phyloP scores from a whole-genome alignment of 2,888 invertebrate species.

The Miltochrista miniata region DNA sequence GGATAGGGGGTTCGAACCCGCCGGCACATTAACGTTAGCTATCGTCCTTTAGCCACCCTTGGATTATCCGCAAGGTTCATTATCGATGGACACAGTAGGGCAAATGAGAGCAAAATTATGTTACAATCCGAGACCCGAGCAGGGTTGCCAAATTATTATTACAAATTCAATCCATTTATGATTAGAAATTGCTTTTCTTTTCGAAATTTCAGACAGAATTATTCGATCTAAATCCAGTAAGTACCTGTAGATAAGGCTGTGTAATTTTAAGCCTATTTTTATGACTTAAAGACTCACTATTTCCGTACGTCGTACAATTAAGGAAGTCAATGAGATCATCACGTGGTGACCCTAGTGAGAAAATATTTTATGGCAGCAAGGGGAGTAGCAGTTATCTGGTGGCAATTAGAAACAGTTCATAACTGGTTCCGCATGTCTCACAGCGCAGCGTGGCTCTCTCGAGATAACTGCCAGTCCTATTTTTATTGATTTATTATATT shows the following conservation, averaged over 20 bases:
- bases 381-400: slow-evolving; percentile 10
- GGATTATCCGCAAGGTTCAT: slow-evolving; percentile 27
- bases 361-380: slow-evolving; percentile 3
- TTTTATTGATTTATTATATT: slow-evolving; percentile 10
- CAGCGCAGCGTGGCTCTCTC: neutral
- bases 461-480: slow-evolving; percentile 3
- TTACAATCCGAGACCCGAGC: slow-evolving; percentile 7
- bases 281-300: too few species aligned
- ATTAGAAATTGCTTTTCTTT: neutral
- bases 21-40: slow-evolving; percentile 31
- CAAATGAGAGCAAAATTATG: slow-evolving; percentile 26
- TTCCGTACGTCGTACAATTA: too few species aligned
- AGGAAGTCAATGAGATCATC: too few species aligned
- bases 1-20: slow-evolving; percentile 28
- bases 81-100: slow-evolving; percentile 15
- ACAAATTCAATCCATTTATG: neutral
- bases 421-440: slow-evolving; percentile 12
- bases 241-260: neutral
- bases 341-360: slow-evolving; percentile 3
- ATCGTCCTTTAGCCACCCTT: slow-evolving; percentile 20
- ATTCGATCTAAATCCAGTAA: neutral
- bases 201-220: neutral
- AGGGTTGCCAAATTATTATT: slow-evolving; percentile 8
- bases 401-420: slow-evolving; percentile 20
- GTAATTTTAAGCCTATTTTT: neutral